These are phyloP conservation scores for Coleophora flavipennella DNA, from an alignment of 2,888 invertebrate species.

Conservation along the genomic window DNA sequence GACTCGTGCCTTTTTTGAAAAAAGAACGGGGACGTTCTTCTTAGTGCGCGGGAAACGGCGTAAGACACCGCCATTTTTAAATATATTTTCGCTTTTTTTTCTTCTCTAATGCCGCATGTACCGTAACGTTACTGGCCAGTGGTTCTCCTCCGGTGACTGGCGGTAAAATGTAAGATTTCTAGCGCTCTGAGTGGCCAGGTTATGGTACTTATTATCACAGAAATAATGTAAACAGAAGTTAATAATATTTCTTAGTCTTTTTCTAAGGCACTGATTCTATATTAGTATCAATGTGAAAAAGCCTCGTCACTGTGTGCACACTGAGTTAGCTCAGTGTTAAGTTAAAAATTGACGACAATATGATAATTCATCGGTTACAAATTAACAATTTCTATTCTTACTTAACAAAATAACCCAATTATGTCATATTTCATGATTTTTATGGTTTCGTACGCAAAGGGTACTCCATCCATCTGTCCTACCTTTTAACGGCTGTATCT, in stretches of 20 bases:
- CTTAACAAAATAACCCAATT: too few species aligned
- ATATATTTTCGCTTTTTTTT: conserved; percentile 1
- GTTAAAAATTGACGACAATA: background rate
- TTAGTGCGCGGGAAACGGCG: conserved; percentile 49
- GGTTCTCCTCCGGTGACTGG: conserved; percentile 1
- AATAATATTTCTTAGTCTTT: too few species aligned
- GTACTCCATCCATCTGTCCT: too few species aligned
- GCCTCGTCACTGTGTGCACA: too few species aligned
- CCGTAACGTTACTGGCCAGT: conserved; percentile 2
- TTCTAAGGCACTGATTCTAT: too few species aligned
- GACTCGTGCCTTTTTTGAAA: conserved; percentile 58
- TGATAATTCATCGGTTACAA: background rate
- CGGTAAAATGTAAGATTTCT: conserved; percentile 9
- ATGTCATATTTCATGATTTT: too few species aligned
- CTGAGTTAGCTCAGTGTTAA: too few species aligned
- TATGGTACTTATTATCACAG: background rate
- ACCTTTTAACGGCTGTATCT: too few species aligned
- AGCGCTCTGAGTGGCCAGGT: background rate
- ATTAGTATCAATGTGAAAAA: too few species aligned
- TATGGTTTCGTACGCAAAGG: too few species aligned
- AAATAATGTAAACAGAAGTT: too few species aligned
- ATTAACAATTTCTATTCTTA: too few species aligned
- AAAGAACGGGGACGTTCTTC: conserved; percentile 47
- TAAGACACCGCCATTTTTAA: conserved; percentile 43
- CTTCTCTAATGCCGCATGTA: background rate